A percentile compares a stretch with the other conserved stretches of the same genome.
phyloP scores from a whole-genome alignment of 2,888 invertebrate genomes.

The Himalopsyche kuldschensis region DNA sequence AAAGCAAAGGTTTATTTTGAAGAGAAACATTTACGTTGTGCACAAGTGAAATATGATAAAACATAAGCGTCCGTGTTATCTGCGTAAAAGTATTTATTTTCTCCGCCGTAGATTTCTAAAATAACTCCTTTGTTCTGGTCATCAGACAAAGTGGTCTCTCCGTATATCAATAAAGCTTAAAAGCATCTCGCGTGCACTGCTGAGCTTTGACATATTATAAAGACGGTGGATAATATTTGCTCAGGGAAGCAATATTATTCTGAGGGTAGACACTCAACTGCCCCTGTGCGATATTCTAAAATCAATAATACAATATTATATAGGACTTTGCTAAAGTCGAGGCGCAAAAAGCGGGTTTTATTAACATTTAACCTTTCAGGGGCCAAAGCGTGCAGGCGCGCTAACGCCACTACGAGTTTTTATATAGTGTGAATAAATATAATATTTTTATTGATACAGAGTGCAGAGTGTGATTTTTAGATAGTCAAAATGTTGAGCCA shows the following conservation, averaged over 20 bases:
- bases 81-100: neutral
- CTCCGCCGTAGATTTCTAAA: neutral
- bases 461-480: too few relatives aligned
- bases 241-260: neutral
- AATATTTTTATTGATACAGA: too few relatives aligned
- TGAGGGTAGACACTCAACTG: neutral
- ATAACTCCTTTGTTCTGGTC: neutral
- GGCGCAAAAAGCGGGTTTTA: too few relatives aligned
- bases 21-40: too few relatives aligned
- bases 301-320: neutral
- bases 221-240: neutral
- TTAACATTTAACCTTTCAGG: too few relatives aligned
- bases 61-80: neutral
- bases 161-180: neutral
- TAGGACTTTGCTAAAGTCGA: too few relatives aligned
- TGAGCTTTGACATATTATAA: neutral
- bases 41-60: neutral
- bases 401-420: too few relatives aligned
- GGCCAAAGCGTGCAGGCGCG: too few relatives aligned
- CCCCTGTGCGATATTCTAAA: neutral
- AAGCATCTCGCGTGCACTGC: neutral
- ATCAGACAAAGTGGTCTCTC: neutral
- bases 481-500: too few relatives aligned
- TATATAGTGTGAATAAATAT: too few relatives aligned
- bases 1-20: too few relatives aligned